These are phyloP conservation scores for Glaucidium brasilianum DNA, from an alignment of 2,113 vertebrate genomes.

Conservation along the genomic window DNA sequence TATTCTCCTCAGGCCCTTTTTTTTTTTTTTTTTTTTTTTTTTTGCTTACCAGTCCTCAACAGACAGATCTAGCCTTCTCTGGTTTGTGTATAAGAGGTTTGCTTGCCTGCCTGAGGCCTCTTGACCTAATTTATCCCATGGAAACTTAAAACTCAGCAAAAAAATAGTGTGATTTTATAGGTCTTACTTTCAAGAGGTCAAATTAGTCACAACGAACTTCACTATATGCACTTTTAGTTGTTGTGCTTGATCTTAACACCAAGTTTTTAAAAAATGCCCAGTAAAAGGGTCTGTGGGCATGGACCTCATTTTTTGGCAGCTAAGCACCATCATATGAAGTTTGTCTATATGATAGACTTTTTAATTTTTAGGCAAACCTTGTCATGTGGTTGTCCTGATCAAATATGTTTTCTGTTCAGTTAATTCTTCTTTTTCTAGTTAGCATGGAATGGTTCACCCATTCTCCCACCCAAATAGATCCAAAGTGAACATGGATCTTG, in stretches of 20 bases:
- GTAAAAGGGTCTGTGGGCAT: background rate
- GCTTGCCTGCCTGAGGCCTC: background rate
- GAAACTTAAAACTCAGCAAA: background rate
- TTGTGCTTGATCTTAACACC: background rate
- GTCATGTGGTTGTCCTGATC: background rate
- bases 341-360: background rate
- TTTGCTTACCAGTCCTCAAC: background rate
- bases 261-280: background rate
- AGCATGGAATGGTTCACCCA: background rate
- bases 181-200: background rate
- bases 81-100: background rate
- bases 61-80: background rate
- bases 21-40: background rate
- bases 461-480: background rate
- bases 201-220: background rate
- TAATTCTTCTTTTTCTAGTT: background rate
- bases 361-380: background rate
- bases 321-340: background rate
- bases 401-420: background rate
- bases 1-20: background rate
- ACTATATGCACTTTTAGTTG: background rate
- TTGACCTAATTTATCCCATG: conserved; percentile 21
- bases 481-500: background rate
- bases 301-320: background rate
- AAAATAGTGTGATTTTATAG: background rate